Evolutionary conservation across 2,797 vertebrate species (phyloP).

Genomic region (Poeciliopsis paucimaculata): DNA sequence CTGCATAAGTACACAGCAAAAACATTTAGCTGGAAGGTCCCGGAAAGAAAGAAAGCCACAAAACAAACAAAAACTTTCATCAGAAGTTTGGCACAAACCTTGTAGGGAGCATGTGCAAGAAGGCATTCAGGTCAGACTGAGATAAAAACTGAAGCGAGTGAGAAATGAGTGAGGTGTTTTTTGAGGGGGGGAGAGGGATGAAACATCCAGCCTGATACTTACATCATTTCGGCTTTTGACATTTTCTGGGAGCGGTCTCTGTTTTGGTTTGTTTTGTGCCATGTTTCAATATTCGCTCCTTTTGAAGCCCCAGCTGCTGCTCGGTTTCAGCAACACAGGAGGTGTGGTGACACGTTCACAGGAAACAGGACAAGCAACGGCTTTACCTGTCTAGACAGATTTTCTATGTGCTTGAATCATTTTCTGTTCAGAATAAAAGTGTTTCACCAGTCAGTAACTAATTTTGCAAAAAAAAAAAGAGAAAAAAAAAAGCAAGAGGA

Average conservation of each 20-base stretch:
- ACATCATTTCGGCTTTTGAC: conserved; percentile 3
- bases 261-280: not conserved
- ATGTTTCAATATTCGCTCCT: conserved; percentile 23
- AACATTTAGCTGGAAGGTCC: not conserved
- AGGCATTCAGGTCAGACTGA: not conserved
- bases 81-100: not conserved
- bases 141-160: not conserved
- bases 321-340: conserved; percentile 18
- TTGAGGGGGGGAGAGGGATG: not conserved
- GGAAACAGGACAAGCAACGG: conserved; percentile 7
- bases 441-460: not conserved
- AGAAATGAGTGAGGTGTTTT: not conserved
- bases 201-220: not conserved
- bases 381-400: conserved; percentile 16
- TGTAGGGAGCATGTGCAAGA: not conserved
- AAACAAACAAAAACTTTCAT: not conserved
- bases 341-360: conserved; percentile 10
- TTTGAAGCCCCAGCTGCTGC: conserved; percentile 30
- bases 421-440: not conserved
- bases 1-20: too few relatives aligned
- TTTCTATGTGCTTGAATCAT: not conserved
- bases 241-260: conserved; percentile 14
- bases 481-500: not conserved
- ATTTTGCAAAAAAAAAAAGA: not conserved
- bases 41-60: not conserved